Percentiles rank a stretch among this genome's conserved stretches.
Conservation (phyloP, 2,113 vertebrate genomes). For the Cochlearius cochlearius region DNA sequence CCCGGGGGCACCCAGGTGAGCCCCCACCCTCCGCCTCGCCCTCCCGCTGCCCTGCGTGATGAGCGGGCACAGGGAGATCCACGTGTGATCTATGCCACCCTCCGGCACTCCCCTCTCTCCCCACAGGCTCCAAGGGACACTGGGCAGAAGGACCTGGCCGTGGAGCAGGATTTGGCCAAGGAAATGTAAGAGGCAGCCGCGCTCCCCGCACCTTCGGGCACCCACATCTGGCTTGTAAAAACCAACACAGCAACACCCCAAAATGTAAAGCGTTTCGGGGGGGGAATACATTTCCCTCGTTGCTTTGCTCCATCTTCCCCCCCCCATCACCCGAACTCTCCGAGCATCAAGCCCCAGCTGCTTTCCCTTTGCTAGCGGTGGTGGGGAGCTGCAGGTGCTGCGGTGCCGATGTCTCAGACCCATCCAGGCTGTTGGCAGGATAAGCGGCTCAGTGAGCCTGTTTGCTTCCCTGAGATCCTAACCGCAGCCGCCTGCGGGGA, state of each 20-base stretch:
- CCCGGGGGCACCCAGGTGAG: not conserved
- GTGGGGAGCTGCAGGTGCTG: not conserved
- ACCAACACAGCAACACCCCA: not conserved
- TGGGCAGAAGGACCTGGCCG: not conserved
- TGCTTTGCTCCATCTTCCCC: not conserved
- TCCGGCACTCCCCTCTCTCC: fast-evolving
- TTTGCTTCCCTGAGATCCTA: not conserved
- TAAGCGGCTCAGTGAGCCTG: fast-evolving
- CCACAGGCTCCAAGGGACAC: not conserved
- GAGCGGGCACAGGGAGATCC: not conserved
- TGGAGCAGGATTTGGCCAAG: not conserved
- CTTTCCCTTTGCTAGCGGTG: not conserved
- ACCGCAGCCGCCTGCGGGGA: not conserved
- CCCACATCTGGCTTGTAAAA: fast-evolving
- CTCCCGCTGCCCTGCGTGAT: fast-evolving
- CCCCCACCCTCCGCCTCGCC: fast-evolving
- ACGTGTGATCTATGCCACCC: fast-evolving
- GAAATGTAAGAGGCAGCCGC: not conserved
- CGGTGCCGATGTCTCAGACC: fast-evolving
- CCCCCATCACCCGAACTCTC: not conserved
- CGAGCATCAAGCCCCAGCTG: fast-evolving
- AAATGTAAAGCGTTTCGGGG: fast-evolving
- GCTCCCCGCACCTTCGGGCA: fast-evolving
- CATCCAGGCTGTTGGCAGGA: fast-evolving
- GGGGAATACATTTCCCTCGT: not conserved